phyloP scores from a whole-genome alignment of 2,888 invertebrate species.

The Yponomeuta plumbellus region DNA sequence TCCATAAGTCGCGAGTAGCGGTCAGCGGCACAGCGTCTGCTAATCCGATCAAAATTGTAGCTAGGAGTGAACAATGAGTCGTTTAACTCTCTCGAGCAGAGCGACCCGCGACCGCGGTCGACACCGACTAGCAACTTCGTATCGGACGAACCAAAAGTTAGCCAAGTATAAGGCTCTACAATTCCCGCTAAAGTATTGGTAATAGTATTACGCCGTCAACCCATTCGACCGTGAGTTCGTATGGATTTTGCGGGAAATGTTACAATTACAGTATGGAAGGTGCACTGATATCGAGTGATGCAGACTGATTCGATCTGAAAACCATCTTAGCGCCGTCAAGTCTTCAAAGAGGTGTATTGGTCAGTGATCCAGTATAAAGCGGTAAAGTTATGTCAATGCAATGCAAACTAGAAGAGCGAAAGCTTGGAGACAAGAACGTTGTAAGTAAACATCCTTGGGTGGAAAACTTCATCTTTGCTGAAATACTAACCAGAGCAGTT shows the following conservation, averaged over 20 bases:
- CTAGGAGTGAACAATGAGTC: constrained; percentile 30
- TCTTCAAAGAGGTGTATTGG: not conserved
- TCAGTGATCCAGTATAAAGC: not conserved
- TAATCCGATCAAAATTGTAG: constrained; percentile 39
- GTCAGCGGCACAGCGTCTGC: constrained; percentile 26
- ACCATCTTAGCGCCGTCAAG: not conserved
- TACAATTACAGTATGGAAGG: not conserved
- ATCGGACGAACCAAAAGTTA: constrained; percentile 29
- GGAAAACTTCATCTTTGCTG: not conserved
- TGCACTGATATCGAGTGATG: not conserved
- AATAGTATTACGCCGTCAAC: constrained; percentile 10
- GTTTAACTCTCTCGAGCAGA: constrained; percentile 16
- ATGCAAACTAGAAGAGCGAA: not conserved
- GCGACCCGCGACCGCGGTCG: constrained; percentile 19
- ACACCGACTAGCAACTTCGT: constrained; percentile 37
- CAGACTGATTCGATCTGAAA: not conserved
- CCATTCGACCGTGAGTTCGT: not conserved
- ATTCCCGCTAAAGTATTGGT: constrained; percentile 5
- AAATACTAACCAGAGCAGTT: not conserved
- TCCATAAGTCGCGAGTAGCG: not conserved
- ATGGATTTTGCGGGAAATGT: constrained; percentile 6
- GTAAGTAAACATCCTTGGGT: too few relatives aligned
- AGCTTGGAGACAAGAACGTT: not conserved
- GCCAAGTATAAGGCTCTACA: constrained; percentile 25
- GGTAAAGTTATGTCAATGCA: not conserved